These are phyloP conservation scores for Lethrus apterus DNA, from an alignment of 1,140 invertebrate species.

Conservation along the genomic window DNA sequence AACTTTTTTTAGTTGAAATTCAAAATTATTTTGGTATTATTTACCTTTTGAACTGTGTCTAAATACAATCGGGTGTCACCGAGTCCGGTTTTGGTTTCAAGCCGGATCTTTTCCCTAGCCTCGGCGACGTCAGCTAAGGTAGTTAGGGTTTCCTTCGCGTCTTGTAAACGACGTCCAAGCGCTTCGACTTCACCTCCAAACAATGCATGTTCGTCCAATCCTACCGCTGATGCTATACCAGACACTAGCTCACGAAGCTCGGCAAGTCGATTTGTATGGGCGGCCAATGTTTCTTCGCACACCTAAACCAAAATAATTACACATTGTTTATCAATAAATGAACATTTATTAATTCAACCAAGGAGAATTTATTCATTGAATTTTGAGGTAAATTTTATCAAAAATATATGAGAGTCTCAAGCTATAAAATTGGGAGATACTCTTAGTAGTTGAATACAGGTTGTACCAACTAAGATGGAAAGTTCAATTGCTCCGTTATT, in stretches of 20 bases:
- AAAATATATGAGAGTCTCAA: too few species aligned
- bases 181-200: slow-evolving; percentile 70
- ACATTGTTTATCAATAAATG: too few species aligned
- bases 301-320: too few species aligned
- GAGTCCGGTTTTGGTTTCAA: slow-evolving; percentile 48
- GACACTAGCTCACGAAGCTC: slow-evolving; percentile 67
- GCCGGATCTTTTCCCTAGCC: slow-evolving; percentile 48
- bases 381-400: too few species aligned
- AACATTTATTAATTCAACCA: too few species aligned
- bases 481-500: too few species aligned
- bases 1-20: too few species aligned
- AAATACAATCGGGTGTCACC: slow-evolving; percentile 53
- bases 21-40: too few species aligned
- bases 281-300: slow-evolving; percentile 65
- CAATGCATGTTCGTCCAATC: slow-evolving; percentile 57
- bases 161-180: slow-evolving; percentile 64
- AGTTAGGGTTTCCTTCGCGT: slow-evolving; percentile 64
- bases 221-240: slow-evolving; percentile 68
- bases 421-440: too few species aligned
- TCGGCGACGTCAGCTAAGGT: slow-evolving; percentile 68
- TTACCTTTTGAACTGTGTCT: slow-evolving; percentile 57
- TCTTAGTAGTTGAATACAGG: too few species aligned
- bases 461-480: too few species aligned
- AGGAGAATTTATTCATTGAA: too few species aligned
- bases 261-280: slow-evolving; percentile 57